Conservation (phyloP, 2,797 vertebrate species). For the Poecilia gillii region DNA sequence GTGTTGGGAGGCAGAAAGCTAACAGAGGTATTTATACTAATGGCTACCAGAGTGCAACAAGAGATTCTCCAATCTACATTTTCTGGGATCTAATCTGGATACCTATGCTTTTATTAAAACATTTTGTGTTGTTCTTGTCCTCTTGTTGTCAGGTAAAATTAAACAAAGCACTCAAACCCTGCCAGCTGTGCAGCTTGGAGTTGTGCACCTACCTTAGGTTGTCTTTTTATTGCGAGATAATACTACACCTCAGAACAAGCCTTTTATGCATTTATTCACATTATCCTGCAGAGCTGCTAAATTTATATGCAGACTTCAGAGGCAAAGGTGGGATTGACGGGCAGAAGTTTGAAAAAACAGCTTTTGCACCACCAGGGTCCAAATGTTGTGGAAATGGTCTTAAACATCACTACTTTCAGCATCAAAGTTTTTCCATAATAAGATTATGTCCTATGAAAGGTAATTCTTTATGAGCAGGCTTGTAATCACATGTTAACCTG, state of each 20-base stretch:
- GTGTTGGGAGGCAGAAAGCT: not conserved
- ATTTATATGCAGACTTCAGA: not conserved
- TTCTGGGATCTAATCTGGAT: not conserved
- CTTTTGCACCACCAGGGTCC: not conserved
- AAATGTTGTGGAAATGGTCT: not conserved
- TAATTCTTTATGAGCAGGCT: not conserved
- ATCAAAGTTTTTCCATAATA: not conserved
- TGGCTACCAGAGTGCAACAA: not conserved
- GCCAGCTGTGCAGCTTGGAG: not conserved
- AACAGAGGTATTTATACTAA: not conserved
- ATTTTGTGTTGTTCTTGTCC: no score
- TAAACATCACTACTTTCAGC: not conserved
- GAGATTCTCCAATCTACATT: not conserved
- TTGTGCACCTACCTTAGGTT: not conserved
- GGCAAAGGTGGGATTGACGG: not conserved
- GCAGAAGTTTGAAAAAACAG: not conserved
- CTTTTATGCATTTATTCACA: not conserved
- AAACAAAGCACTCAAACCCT: not conserved
- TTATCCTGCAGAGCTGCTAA: not conserved
- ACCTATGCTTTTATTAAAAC: not conserved
- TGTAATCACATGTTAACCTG: not conserved
- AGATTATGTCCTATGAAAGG: not conserved
- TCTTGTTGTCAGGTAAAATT: not conserved
- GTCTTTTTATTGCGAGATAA: not conserved
- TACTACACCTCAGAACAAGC: not conserved